Evolutionary conservation across 2,797 vertebrate species (phyloP), one percentile per base, ranked within the genome.

Genomic region (Anomalospiza imberbis): DNA sequence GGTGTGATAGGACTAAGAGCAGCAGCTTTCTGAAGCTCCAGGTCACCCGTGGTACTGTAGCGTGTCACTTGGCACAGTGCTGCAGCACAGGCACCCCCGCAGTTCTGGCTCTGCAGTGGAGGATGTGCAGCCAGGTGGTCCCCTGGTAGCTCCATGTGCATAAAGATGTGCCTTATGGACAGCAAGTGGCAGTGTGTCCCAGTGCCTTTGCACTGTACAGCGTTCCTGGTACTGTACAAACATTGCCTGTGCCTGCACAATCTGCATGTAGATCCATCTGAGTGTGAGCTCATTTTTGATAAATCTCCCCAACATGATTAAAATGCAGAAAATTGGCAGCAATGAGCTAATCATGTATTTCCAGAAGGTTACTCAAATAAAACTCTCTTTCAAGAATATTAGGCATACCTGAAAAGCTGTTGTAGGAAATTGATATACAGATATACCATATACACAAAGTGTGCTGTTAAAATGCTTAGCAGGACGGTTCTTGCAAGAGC

Each of bases 51-150:
- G 67, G 34, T 60, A 10, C 6, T 32, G 17, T 21, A 14, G 50
- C 1, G 1, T 58, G 29, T 57, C 5, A 2, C 34, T 58, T 38
- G 8, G 20, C 73, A 5, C 17, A 5, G 0, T 10, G 6, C 1
- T 21, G n/a, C 25, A 55, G 22, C n/a, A 14, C 0, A 0, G 7
- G 38, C 42, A 14, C 19, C 15, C 6, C 42, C 8, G 20, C 58
- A 67, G 0, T 32, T 73, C 19, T 53, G 63, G 32, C 50, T 73
- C 29, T 53, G 17, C 2, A 22, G 60, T 7, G 44, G 28, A 34
- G 53, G 31, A 6, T 31, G 60, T 63, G 78, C 77, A 31, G 50
- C 48, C 26, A 10, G 36, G 12, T 3, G 5, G 12, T 57, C 11
- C 38, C 29, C 15, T 17, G 40, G 68, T 31, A 50, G 68, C 57